Evolutionary conservation across 2,797 vertebrate genomes (phyloP).

Genomic region (Hemibagrus guttatus): DNA sequence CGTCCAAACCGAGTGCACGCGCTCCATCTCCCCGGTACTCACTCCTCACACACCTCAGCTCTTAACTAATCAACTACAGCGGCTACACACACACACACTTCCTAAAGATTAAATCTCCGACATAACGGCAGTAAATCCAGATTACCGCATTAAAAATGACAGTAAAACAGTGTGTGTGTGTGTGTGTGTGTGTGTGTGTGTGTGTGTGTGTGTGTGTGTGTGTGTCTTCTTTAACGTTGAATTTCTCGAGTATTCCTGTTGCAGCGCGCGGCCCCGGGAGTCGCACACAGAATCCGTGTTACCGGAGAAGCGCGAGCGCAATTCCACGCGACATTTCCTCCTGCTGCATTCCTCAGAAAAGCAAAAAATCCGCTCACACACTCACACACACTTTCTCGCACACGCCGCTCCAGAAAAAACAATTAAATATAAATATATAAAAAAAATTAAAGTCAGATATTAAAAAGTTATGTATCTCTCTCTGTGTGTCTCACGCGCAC

Average conservation of each 20-base stretch:
- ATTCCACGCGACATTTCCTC: not conserved
- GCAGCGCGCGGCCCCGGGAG: not conserved
- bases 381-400: not conserved
- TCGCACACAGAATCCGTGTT: not conserved
- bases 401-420: not conserved
- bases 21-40: slow-evolving; percentile 11
- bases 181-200: not conserved
- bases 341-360: not conserved
- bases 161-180: not conserved
- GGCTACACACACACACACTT: not conserved
- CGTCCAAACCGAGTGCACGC: slow-evolving; percentile 15
- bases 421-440: not conserved
- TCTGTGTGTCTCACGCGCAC: not conserved
- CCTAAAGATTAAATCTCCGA: not conserved
- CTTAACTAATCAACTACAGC: slow-evolving; percentile 1
- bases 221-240: not conserved
- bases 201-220: not conserved
- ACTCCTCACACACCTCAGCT: not conserved
- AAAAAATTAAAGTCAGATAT: too few relatives aligned
- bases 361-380: not conserved
- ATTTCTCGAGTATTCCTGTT: not conserved
- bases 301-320: slow-evolving; percentile 13
- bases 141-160: not conserved
- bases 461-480: not conserved
- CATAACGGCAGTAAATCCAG: slow-evolving; percentile 12